phyloP scores from a whole-genome alignment of 1,140 invertebrate species.

The Drosophila repletoides region DNA sequence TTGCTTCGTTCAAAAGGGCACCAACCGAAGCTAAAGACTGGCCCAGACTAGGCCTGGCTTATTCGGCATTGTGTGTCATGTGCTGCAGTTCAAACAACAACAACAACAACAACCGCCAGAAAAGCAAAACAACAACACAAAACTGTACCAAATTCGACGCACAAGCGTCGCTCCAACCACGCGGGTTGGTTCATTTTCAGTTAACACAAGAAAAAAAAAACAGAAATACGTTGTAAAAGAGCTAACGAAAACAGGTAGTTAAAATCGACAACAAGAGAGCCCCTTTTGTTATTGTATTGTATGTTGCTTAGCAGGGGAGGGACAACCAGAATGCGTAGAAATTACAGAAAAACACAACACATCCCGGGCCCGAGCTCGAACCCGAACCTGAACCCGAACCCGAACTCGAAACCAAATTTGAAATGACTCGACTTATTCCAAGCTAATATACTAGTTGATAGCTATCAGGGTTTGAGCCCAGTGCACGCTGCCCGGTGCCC shows the following conservation, averaged over 20 bases:
- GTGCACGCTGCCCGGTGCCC: not conserved
- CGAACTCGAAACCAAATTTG: constrained; percentile 11
- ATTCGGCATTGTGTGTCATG: not conserved
- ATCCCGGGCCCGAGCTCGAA: constrained; percentile 2
- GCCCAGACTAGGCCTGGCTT: not conserved
- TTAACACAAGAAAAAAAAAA: constrained; percentile 57
- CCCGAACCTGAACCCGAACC: not conserved
- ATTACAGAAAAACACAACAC: constrained; percentile 59
- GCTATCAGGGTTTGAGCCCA: constrained; percentile 3
- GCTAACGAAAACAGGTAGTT: constrained; percentile 72
- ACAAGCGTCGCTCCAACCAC: constrained; percentile 44
- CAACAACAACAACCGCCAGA: not conserved
- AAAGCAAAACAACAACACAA: constrained; percentile 35
- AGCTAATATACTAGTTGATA: constrained; percentile 10
- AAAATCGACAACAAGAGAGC: constrained; percentile 50
- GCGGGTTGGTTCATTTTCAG: constrained; percentile 49
- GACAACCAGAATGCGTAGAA: constrained; percentile 54
- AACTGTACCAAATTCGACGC: constrained; percentile 69
- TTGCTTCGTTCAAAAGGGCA: not conserved
- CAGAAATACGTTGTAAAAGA: constrained; percentile 57
- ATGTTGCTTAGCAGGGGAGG: constrained; percentile 13
- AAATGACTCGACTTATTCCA: constrained; percentile 15
- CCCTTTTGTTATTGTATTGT: constrained; percentile 27
- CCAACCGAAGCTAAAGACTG: not conserved
- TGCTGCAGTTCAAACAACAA: constrained; percentile 12